Evolutionary conservation across 2,797 vertebrate genomes (phyloP), one percentile per base, ranked within the genome.

Genomic region (Gobionotothen gibberifrons): DNA sequence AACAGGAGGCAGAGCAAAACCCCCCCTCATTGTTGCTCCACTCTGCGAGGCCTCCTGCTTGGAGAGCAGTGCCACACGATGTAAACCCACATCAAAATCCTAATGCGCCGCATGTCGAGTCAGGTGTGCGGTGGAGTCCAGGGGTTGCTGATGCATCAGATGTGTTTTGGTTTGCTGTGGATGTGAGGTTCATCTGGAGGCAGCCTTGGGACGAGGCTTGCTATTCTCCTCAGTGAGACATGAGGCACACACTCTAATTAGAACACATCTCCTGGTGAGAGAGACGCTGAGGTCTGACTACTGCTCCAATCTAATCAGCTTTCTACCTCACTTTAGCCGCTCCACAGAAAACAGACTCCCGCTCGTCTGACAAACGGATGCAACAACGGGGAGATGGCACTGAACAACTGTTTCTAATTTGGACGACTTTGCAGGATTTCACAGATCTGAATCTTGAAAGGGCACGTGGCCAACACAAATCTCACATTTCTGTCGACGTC

Each of bases 211-310:
- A 85, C 77, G 80, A 78, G 81, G 85, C 84, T 92, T 89, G 89
- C 92, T 90, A 89, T 88, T 87, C 86, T 90, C 86, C 84, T 81
- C 87, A 67, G 79, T 42, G 71, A 88, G 88, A 87, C 82, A 63
- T 4, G 74, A 85, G 83, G 79, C 84, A 77, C 59, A 46, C 51
- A 76, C 82, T 86, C 88, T 92, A 92, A 93, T 93, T 93, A 93
- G 86, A 90, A 87, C 82, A 72, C 89, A 85, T 91, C 92, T 92
- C 92, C 90, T 40, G 81, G 86, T 89, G 89, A 76, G 91, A 84
- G 79, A 89, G 85, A 83, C 22, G 62, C 81, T 13, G 85, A 84
- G 86, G 76, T 83, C 85, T 87, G 80, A 85, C 81, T 82, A 55
- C 74, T 82, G 71, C 70, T 86, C 70, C 79, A 61, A 68, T 87